Conservation (phyloP, 2,888 invertebrate species). For the Cryptocephalus primarius region DNA sequence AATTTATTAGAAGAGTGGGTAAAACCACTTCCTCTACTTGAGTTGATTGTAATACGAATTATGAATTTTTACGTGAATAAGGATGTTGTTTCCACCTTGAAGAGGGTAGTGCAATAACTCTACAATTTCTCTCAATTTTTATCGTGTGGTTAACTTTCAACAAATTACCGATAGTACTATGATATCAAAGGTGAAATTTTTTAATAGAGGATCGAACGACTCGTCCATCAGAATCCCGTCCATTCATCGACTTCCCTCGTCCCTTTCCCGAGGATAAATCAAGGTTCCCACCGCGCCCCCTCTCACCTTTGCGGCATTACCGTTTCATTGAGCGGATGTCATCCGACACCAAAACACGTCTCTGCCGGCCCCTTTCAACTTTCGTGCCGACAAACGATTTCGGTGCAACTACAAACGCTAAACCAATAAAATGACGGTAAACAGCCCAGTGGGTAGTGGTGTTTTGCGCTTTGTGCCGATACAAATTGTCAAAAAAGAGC, state of each 20-base stretch:
- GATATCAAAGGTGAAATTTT: no score
- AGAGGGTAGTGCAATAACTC: no score
- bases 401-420: slow-evolving; percentile 7
- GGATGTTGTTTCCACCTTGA: no score
- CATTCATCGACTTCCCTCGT: neutral
- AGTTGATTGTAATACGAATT: no score
- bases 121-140: no score
- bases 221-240: neutral
- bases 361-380: slow-evolving; percentile 8
- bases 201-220: neutral
- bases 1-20: no score
- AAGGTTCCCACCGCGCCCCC: slow-evolving; percentile 4
- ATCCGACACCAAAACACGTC: slow-evolving; percentile 12
- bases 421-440: slow-evolving; percentile 13
- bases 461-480: slow-evolving; percentile 4
- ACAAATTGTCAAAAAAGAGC: slow-evolving; percentile 4
- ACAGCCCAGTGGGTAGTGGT: slow-evolving; percentile 9
- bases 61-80: no score
- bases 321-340: slow-evolving; percentile 10
- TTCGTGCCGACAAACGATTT: slow-evolving; percentile 8
- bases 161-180: no score
- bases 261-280: slow-evolving; percentile 7
- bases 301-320: slow-evolving; percentile 7
- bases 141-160: no score
- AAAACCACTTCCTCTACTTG: no score